Base-by-base conservation (phyloP, 2,797 vertebrate species). In the Champsocephalus gunnari region DNA sequence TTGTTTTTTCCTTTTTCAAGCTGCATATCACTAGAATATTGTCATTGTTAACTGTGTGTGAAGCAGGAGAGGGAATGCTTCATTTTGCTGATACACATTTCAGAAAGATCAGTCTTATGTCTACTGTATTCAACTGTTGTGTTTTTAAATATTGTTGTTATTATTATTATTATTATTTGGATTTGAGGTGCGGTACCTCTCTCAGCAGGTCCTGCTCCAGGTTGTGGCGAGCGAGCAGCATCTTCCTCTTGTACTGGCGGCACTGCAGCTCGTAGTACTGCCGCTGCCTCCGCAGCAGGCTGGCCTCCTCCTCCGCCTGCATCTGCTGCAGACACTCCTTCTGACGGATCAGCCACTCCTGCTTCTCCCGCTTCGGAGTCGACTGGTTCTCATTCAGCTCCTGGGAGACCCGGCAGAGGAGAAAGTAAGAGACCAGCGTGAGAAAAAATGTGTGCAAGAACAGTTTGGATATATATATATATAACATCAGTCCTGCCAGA, bases 331-430 rank as follows among this genome's bases (percentile, higher is more conserved):
- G 90, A 76, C 95, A 96, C 87, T 98, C 97, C 87, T 98, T 98
- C 94, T 98, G 97, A 14, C 96, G 94, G 72, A 97, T 89, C 81
- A 98, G 82, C 96, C 97, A 97, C 85, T 97, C 97, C 71, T 97
- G 97, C 92, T 97, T 97, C 93, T 98, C 97, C 19, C 96, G 89
- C 88, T 97, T 97, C 0, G 97, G 96, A 0, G 97, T 97, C 60
- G 95, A 97, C 89, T 96, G 97, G 90, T 97, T 97, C 92, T 98
- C 97, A 19, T 92, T 97, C 73, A 97, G 94, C 82, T 98, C 97
- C 97, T 98, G 76, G 0, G 0, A 12, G 38, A 38, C 4, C 11
- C 3, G n/a, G 32, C 19, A 11, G 13, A 41, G 3, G 8, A 8
- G 3, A 49, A 38, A 12, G 12, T 11, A 32, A 32, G 54, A 32